These are phyloP conservation scores for Cephalophus harveyi DNA, from an alignment of 2,113 vertebrate species.

Conservation along the genomic window DNA sequence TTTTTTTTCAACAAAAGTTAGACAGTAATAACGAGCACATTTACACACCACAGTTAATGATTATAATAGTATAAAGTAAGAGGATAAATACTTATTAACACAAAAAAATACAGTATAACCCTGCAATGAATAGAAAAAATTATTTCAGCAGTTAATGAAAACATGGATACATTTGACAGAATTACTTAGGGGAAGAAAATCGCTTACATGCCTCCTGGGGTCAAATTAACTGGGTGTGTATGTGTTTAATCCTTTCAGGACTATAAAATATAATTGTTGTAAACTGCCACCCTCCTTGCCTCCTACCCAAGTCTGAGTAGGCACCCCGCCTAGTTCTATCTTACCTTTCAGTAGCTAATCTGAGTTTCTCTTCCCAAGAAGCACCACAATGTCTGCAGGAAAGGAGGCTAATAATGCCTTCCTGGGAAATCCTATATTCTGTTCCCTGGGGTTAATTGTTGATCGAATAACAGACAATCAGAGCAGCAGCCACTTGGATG, in stretches of 20 bases:
- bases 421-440: conserved; percentile 46
- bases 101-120: conserved; percentile 63
- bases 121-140: conserved; percentile 59
- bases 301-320: conserved; percentile 33
- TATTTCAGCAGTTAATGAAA: conserved; percentile 71
- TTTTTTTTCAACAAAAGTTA: conserved; percentile 55
- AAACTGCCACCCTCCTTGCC: conserved; percentile 31
- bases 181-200: conserved; percentile 68
- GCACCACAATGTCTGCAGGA: conserved; percentile 17
- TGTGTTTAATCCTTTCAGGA: conserved; percentile 58
- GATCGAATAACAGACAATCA: conserved; percentile 40
- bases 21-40: conserved; percentile 66
- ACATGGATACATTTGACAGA: conserved; percentile 68
- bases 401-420: conserved; percentile 46
- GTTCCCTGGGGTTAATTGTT: conserved; percentile 54
- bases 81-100: conserved; percentile 70
- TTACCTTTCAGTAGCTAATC: conserved; percentile 56
- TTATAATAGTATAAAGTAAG: conserved; percentile 64
- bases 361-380: conserved; percentile 59
- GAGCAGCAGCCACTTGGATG: background rate
- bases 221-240: conserved; percentile 69
- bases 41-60: conserved; percentile 71
- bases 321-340: conserved; percentile 11
- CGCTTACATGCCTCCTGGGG: conserved; percentile 47
- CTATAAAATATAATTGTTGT: conserved; percentile 53